Base-by-base conservation (phyloP, 2,888 invertebrate species). In the Cheilosia urbana region DNA sequence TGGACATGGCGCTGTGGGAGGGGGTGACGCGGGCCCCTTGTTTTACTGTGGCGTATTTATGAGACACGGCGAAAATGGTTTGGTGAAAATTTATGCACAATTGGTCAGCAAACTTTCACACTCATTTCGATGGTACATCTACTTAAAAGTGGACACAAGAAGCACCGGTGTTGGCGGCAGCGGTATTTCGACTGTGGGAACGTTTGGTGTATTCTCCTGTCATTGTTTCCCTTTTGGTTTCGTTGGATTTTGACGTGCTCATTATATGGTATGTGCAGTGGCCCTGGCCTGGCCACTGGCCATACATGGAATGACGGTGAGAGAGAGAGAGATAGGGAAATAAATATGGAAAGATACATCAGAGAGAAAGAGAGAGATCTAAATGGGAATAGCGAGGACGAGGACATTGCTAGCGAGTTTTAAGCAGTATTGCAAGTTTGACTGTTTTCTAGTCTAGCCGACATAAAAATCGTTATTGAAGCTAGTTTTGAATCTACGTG, bases 31-130 rank as follows among this genome's bases (percentile, higher is more conserved):
- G 9, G 57, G 9, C 30, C 30, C 40, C 19, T 17, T 30, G 57
- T 17, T 45, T 40, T 47, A 30, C 53, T 45, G 63, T 42, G 66
- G 57, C 42, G 66, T 68, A 78, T 72, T 83, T 83, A 83, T 83
- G 79, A 84, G 63, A 66, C 27, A 27, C 47, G 42, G 72, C 73
- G 17, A 75, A 72, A 80, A 84, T 80, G 84, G 84, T 71, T 72
- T 62, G 81, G 85, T 81, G 85, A 85, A 85, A 85, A 81, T 85
- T n/a, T 85, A 85, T 85, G 71, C 84, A 72, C 85, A 85, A 85
- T 85, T 85, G 85, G 85, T 85, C 85, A 81, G 63, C 30, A 81
- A 85, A 85, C 85, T 85, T 85, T 85, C 85, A 85, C 85, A 81
- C 85, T 85, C 57, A 72, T 66, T 76, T 49, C 47, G 49, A 15